Evolutionary conservation across 2,113 vertebrate species (phyloP).

Genomic region (Lynx canadensis): DNA sequence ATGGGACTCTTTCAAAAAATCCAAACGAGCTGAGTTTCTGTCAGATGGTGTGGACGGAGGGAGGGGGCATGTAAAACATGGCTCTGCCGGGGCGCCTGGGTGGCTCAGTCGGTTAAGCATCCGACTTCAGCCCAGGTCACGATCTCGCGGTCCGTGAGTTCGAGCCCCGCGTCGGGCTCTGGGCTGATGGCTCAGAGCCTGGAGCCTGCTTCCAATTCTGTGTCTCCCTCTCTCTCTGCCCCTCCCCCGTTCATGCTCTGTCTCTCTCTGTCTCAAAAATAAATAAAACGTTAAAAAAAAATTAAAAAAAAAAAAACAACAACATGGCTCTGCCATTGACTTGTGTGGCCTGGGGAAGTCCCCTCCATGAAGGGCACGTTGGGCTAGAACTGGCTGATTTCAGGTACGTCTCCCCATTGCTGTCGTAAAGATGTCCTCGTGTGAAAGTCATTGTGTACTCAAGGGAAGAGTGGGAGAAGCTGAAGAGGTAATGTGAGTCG

Average conservation of each 20-base stretch:
- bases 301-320: too few relatives aligned
- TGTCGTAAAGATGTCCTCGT: not conserved
- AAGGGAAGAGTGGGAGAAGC: not conserved
- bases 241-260: too few relatives aligned
- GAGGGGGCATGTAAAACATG: fast-evolving
- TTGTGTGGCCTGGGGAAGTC: not conserved
- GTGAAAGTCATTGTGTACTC: not conserved
- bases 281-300: too few relatives aligned
- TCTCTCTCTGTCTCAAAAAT: too few relatives aligned
- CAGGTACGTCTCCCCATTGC: not conserved
- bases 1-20: not conserved
- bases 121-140: too few relatives aligned
- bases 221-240: too few relatives aligned
- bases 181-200: too few relatives aligned
- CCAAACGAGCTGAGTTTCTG: not conserved
- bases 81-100: not conserved
- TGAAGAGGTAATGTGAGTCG: not conserved
- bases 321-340: not conserved
- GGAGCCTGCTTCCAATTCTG: too few relatives aligned
- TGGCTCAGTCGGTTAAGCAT: too few relatives aligned
- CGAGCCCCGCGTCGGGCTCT: too few relatives aligned
- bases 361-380: not conserved
- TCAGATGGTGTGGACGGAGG: not conserved
- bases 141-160: too few relatives aligned
- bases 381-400: not conserved